Evolutionary conservation across 2,113 vertebrate species (phyloP).

Genomic region (Clarias magur): DNA sequence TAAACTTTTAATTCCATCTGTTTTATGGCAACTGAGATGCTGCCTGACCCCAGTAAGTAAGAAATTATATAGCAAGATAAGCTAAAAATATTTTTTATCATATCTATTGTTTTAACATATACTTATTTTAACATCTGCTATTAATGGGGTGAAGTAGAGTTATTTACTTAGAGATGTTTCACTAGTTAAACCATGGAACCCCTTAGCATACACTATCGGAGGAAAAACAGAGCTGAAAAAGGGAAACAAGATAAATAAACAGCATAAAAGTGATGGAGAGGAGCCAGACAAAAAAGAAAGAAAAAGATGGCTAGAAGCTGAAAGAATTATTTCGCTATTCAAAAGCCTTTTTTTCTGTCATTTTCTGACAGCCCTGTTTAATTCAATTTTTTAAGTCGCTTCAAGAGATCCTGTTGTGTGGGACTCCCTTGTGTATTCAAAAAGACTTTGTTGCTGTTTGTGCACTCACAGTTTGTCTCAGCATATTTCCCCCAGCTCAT

Average conservation of each 20-base stretch:
- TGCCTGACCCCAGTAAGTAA: not conserved
- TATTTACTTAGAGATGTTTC: too few relatives aligned
- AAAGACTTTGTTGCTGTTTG: constrained; percentile 59
- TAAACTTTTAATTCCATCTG: constrained; percentile 12
- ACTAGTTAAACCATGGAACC: not conserved
- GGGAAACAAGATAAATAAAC: constrained; percentile 19
- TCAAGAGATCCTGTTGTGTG: constrained; percentile 64
- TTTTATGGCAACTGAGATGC: not conserved
- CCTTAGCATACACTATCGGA: not conserved
- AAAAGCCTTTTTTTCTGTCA: constrained; percentile 59
- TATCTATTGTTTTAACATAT: too few relatives aligned
- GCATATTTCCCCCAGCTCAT: constrained; percentile 66
- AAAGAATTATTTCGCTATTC: constrained; percentile 56
- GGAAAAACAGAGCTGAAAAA: not conserved
- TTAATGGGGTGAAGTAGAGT: not conserved
- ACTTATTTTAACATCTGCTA: not conserved
- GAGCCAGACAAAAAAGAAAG: not conserved
- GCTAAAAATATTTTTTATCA: not conserved
- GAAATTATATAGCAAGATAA: not conserved
- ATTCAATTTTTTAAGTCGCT: constrained; percentile 65
- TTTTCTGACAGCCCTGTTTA: constrained; percentile 67
- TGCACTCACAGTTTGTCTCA: constrained; percentile 60
- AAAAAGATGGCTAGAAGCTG: constrained; percentile 10
- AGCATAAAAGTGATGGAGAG: constrained; percentile 8
- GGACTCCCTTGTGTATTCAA: constrained; percentile 61